Evolutionary conservation across 2,797 vertebrate species (phyloP).

Genomic region (Percopsis omiscomaycus): DNA sequence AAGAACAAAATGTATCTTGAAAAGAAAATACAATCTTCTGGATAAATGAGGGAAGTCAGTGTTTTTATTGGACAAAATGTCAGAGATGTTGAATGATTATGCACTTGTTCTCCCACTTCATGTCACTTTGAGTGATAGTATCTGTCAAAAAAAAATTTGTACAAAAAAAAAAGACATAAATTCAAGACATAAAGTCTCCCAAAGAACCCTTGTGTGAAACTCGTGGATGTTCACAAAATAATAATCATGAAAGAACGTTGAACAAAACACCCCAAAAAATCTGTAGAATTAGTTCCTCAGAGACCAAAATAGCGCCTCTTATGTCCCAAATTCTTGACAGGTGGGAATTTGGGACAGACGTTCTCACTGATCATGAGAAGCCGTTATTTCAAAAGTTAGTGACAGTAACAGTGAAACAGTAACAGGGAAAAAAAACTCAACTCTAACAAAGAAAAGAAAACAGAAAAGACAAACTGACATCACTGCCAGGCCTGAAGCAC

Average conservation of each 20-base stretch:
- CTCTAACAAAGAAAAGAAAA: too few species aligned
- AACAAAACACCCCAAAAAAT: slow-evolving; percentile 9
- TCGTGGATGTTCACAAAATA: background rate
- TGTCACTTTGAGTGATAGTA: too few species aligned
- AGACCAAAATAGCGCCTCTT: slow-evolving; percentile 43
- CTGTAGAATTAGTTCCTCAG: slow-evolving; percentile 7
- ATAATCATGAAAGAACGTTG: background rate
- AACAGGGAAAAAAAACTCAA: slow-evolving; percentile 1
- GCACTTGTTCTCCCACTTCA: too few species aligned
- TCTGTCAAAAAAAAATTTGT: background rate
- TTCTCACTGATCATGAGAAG: slow-evolving; percentile 39
- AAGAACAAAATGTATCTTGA: too few species aligned
- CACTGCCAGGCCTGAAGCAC: background rate
- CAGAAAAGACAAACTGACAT: background rate
- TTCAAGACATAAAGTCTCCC: background rate
- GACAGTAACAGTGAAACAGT: slow-evolving; percentile 4
- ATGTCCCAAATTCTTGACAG: slow-evolving; percentile 20
- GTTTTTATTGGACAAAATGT: slow-evolving; percentile 2
- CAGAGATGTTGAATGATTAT: background rate
- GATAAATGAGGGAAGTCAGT: background rate
- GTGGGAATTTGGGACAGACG: slow-evolving; percentile 27
- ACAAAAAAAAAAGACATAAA: background rate
- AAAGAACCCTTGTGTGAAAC: background rate
- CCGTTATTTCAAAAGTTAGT: slow-evolving; percentile 6
- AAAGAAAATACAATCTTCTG: too few species aligned